These are phyloP conservation scores for Poeciliopsis presidionis DNA, from an alignment of 2,797 vertebrate genomes.

Conservation along the genomic window DNA sequence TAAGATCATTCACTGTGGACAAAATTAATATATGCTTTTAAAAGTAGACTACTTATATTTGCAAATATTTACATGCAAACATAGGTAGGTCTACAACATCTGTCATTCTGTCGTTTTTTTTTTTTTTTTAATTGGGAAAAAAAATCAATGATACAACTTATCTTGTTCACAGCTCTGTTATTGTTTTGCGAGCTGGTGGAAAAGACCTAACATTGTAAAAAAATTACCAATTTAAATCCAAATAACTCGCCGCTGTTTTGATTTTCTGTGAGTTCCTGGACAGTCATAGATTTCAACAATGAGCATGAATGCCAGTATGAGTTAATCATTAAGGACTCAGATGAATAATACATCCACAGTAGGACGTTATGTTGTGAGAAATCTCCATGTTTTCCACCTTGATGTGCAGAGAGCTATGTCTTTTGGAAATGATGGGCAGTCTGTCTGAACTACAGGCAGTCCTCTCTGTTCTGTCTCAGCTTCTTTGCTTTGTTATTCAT, in stretches of 20 bases:
- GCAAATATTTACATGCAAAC: background rate
- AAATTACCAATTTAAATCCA: background rate
- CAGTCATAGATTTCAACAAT: background rate
- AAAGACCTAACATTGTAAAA: background rate
- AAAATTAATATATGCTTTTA: background rate
- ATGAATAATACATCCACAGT: background rate
- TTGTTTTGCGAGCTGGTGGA: background rate
- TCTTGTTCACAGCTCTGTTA: background rate
- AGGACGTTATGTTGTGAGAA: conserved; percentile 24
- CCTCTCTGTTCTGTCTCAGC: conserved; percentile 47
- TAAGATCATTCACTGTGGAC: conserved; percentile 8
- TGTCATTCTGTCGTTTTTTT: background rate
- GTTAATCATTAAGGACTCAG: conserved; percentile 21
- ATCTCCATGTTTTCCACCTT: conserved; percentile 48
- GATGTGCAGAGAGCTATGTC: conserved; percentile 48
- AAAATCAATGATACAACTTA: background rate
- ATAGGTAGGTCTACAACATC: background rate
- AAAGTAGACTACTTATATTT: background rate
- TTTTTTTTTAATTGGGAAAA: background rate
- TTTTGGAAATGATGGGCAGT: conserved; percentile 60
- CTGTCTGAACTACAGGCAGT: conserved; percentile 46
- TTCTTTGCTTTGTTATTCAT: conserved; percentile 32
- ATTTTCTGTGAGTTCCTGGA: background rate
- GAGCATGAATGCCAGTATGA: background rate
- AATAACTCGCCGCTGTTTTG: background rate